A percentile compares a stretch with the other conserved stretches of the same genome.
Conservation (phyloP, 2,797 vertebrate species). For the Pagetopsis macropterus region DNA sequence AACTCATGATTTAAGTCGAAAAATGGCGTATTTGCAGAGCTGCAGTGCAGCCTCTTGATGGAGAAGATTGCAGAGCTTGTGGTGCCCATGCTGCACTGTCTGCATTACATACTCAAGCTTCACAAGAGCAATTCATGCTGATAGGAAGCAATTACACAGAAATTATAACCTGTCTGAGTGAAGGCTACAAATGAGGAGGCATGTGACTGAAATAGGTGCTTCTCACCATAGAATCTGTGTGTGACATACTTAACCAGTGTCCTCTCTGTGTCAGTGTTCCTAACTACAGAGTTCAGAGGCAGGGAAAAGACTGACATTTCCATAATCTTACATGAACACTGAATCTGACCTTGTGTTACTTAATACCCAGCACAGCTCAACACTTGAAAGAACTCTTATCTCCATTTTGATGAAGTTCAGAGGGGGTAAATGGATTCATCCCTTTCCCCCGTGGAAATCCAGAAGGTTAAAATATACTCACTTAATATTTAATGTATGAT, state of each 20-base stretch:
- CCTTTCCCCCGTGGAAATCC: slow-evolving; percentile 62
- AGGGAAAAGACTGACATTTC: slow-evolving; percentile 73
- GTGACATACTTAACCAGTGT: slow-evolving; percentile 53
- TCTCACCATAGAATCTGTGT: slow-evolving; percentile 53
- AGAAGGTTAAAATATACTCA: slow-evolving; percentile 71
- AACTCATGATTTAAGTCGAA: slow-evolving; percentile 44
- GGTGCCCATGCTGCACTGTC: slow-evolving; percentile 44
- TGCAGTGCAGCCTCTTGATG: slow-evolving; percentile 33
- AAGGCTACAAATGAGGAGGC: slow-evolving; percentile 61
- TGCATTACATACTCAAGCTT: slow-evolving; percentile 66
- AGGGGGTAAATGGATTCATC: slow-evolving; percentile 66
- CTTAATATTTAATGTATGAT: slow-evolving; percentile 73
- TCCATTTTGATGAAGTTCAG: slow-evolving; percentile 78
- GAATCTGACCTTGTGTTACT: slow-evolving; percentile 77
- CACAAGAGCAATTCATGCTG: slow-evolving; percentile 71
- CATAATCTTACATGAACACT: slow-evolving; percentile 78
- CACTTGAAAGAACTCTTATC: slow-evolving; percentile 79
- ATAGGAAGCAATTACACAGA: slow-evolving; percentile 74
- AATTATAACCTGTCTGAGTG: slow-evolving; percentile 76
- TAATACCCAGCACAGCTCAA: slow-evolving; percentile 76
- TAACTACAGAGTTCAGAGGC: slow-evolving; percentile 47
- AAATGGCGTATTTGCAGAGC: slow-evolving; percentile 46
- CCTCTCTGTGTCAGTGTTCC: slow-evolving; percentile 46
- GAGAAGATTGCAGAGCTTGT: slow-evolving; percentile 38
- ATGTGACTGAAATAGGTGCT: slow-evolving; percentile 64